Percentiles rank a stretch among this genome's conserved stretches.
Conservation (phyloP, 1,140 invertebrate genomes). For the Trichonephila clavipes region DNA sequence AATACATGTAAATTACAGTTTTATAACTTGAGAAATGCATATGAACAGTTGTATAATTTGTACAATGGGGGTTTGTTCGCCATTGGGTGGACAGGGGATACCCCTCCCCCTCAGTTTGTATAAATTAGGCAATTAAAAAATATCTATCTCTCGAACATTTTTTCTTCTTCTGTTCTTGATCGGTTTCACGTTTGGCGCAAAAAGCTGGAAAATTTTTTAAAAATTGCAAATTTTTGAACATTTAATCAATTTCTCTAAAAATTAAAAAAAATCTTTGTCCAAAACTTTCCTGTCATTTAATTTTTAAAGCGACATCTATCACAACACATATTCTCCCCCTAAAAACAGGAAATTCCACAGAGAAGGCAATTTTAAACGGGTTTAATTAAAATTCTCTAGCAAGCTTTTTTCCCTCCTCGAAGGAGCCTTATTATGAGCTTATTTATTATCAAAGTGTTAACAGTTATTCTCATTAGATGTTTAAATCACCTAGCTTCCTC, state of each 20-base stretch:
- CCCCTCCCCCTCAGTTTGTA: too few species aligned
- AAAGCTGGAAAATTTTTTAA: neutral
- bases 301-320: neutral
- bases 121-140: neutral
- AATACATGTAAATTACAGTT: too few species aligned
- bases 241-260: neutral
- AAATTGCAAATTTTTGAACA: neutral
- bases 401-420: neutral
- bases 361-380: neutral
- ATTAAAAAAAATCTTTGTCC: neutral
- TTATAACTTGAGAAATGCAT: too few species aligned
- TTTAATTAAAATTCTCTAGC: neutral
- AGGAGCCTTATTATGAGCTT: neutral
- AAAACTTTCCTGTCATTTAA: neutral
- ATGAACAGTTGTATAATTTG: too few species aligned
- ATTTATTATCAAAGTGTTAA: neutral
- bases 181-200: neutral
- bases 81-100: too few species aligned
- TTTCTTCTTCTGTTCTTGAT: too few species aligned
- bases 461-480: neutral
- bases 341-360: neutral
- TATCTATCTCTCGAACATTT: neutral
- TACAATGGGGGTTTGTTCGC: too few species aligned
- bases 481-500: neutral
- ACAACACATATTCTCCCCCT: neutral